phyloP scores from a whole-genome alignment of 1,140 invertebrate genomes.

The Leptonema lineaticorne region DNA sequence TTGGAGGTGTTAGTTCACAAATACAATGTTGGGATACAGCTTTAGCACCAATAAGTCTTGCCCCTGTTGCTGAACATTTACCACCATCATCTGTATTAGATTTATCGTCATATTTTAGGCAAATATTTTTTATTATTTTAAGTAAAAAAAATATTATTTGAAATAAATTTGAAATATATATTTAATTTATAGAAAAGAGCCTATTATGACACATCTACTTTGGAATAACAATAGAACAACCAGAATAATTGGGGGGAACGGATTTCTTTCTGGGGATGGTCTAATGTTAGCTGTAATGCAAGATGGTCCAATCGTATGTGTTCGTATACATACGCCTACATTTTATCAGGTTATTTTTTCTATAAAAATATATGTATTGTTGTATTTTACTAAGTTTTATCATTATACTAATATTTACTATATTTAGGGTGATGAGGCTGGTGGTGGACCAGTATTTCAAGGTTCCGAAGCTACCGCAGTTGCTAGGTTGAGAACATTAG shows the following conservation, averaged over 20 bases:
- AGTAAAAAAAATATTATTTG: neutral
- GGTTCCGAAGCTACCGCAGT: conserved; percentile 29
- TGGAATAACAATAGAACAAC: conserved; percentile 23
- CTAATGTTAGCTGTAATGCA: conserved; percentile 33
- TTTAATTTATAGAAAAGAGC: conserved; percentile 33
- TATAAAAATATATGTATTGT: neutral
- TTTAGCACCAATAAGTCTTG: conserved; percentile 30
- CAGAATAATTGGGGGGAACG: conserved; percentile 4
- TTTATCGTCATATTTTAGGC: conserved; percentile 36
- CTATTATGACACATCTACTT: conserved; percentile 32
- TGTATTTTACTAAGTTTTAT: neutral
- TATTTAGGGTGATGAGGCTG: conserved; percentile 24
- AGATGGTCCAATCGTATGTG: conserved; percentile 33
- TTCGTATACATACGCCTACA: conserved; percentile 27
- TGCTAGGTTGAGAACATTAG: conserved; percentile 30
- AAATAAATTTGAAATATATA: neutral
- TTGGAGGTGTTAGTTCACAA: conserved; percentile 32
- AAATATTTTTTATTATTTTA: conserved; percentile 7
- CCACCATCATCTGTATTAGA: conserved; percentile 34
- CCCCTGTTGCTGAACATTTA: conserved; percentile 30
- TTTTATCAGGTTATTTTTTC: conserved; percentile 23
- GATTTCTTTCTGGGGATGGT: conserved; percentile 30
- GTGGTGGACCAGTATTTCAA: conserved; percentile 7
- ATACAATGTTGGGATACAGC: conserved; percentile 39
- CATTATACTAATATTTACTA: too few relatives aligned